Evolutionary conservation across 2,888 invertebrate genomes (phyloP).

Genomic region (Lymantria dispar): DNA sequence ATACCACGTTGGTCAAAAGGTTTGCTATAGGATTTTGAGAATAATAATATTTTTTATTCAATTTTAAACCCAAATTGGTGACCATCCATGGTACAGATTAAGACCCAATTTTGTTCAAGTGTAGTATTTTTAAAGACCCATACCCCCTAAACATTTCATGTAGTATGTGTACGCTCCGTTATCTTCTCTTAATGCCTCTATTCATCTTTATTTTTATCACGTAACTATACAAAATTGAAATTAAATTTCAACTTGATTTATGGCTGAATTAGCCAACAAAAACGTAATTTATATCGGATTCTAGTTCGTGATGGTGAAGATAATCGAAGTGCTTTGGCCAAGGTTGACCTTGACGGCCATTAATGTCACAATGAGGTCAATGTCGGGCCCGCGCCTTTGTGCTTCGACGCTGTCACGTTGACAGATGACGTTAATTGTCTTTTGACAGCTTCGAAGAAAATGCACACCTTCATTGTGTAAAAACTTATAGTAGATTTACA

Average conservation of each 20-base stretch:
- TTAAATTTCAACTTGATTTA: conserved; percentile 2
- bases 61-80: no score
- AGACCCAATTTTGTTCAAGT: no score
- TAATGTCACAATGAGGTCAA: not conserved
- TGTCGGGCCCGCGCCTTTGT: not conserved
- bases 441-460: not conserved
- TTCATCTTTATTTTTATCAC: no score
- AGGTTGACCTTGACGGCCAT: not conserved
- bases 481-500: no score
- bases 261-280: not conserved
- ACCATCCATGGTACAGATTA: no score
- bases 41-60: no score
- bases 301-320: not conserved
- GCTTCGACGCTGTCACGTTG: not conserved
- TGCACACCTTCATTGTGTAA: not conserved
- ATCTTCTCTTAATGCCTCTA: no score
- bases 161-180: no score
- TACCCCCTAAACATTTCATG: no score
- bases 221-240: conserved; percentile 7
- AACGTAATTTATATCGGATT: not conserved
- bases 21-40: no score
- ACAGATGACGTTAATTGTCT: not conserved
- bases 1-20: no score
- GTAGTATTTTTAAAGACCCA: no score
- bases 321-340: not conserved